phyloP scores from a whole-genome alignment of 2,113 vertebrate species.

The Fulmarus glacialis region DNA sequence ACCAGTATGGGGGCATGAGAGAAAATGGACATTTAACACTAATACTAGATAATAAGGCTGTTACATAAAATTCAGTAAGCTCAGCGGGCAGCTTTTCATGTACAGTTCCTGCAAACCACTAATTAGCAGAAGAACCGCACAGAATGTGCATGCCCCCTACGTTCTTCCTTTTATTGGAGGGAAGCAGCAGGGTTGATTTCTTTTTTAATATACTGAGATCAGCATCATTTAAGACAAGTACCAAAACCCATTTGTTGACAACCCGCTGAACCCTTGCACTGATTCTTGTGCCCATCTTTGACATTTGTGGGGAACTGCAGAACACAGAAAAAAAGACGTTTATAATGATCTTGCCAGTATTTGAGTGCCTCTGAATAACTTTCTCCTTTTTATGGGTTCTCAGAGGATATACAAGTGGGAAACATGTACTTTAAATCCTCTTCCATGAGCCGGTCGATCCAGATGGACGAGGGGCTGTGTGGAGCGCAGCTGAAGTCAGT shows the following conservation, averaged over 20 bases:
- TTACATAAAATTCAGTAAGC: conserved; percentile 25
- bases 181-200: not conserved
- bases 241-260: not conserved
- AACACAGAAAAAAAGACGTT: not conserved
- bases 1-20: not conserved
- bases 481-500: not conserved
- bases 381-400: not conserved
- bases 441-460: not conserved
- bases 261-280: not conserved
- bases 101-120: not conserved
- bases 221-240: not conserved
- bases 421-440: not conserved
- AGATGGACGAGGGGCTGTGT: not conserved
- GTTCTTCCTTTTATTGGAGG: not conserved
- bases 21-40: conserved; percentile 51
- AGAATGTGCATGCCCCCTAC: not conserved
- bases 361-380: not conserved
- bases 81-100: conserved; percentile 24
- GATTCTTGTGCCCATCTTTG: not conserved
- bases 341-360: not conserved
- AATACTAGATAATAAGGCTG: conserved; percentile 57
- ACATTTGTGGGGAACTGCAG: not conserved
- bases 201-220: not conserved
- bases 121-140: conserved; percentile 36
- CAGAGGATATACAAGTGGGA: not conserved